These are phyloP conservation scores for Spea bombifrons DNA, from an alignment of 2,113 vertebrate genomes.

Conservation along the genomic window DNA sequence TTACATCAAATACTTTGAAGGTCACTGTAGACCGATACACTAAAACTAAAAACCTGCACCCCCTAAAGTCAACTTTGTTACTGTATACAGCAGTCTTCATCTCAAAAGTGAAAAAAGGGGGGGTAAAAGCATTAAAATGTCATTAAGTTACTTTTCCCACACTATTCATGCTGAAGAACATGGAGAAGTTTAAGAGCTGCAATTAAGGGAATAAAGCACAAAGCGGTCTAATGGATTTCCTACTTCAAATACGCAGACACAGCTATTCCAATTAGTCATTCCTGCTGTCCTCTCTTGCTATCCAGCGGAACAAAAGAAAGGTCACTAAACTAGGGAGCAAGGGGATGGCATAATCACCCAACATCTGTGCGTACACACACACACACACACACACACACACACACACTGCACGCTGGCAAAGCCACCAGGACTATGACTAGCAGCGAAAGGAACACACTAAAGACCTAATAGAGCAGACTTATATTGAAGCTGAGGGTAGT, in stretches of 20 bases:
- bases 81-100: too few species aligned
- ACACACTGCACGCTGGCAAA: neutral
- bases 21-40: too few species aligned
- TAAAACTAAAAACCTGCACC: too few species aligned
- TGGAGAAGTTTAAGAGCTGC: constrained; percentile 7
- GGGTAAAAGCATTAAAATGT: neutral
- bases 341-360: neutral
- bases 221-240: constrained; percentile 23
- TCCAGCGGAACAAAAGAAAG: constrained; percentile 8
- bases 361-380: constrained; percentile 7
- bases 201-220: constrained; percentile 11
- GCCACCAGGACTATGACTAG: too few species aligned
- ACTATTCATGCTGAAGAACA: neutral
- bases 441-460: too few species aligned
- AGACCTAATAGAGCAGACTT: too few species aligned
- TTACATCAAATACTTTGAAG: too few species aligned
- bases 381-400: too few species aligned
- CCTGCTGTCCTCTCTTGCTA: neutral
- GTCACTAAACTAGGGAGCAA: neutral
- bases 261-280: constrained; percentile 35
- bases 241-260: constrained; percentile 39
- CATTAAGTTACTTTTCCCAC: constrained; percentile 17
- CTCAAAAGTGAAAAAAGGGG: neutral
- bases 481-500: too few species aligned
- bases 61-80: too few species aligned